Evolutionary conservation across 2,888 invertebrate genomes (phyloP).

Genomic region (Papilio elwesi): DNA sequence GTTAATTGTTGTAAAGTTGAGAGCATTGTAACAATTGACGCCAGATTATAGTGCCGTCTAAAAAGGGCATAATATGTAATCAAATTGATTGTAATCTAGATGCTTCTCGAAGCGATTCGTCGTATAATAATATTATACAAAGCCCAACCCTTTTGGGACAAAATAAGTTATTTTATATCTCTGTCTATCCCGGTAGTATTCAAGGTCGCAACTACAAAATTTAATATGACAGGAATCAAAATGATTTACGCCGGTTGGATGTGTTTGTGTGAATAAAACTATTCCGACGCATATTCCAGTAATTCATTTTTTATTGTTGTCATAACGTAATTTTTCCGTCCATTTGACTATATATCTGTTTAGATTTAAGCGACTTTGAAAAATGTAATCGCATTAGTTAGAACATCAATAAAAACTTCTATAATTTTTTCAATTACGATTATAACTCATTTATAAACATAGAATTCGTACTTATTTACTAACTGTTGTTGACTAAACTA

Average conservation of each 20-base stretch:
- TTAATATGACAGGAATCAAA: constrained; percentile 9
- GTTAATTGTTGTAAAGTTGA: not conserved
- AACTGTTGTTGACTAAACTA: not conserved
- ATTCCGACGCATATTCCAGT: constrained; percentile 8
- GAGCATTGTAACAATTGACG: not conserved
- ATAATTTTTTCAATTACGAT: not conserved
- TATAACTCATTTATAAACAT: not conserved
- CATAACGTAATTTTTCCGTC: constrained; percentile 31
- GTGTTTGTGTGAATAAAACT: not conserved
- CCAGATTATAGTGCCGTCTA: not conserved
- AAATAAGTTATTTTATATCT: not conserved
- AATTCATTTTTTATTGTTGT: constrained; percentile 33
- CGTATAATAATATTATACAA: no score
- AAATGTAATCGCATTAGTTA: not conserved
- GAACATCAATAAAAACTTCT: constrained; percentile 26
- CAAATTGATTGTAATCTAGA: no score
- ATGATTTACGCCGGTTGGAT: not conserved
- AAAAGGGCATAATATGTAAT: no score
- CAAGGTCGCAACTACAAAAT: not conserved
- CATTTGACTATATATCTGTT: constrained; percentile 24
- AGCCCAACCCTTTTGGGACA: not conserved
- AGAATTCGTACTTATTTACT: not conserved
- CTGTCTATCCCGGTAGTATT: not conserved
- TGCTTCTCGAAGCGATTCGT: no score
- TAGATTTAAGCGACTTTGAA: constrained; percentile 15